A percentile compares a stretch with the other conserved stretches of the same genome.
Evolutionary conservation across 2,113 vertebrate species (phyloP).

Genomic region (Thamnophis sirtalis): DNA sequence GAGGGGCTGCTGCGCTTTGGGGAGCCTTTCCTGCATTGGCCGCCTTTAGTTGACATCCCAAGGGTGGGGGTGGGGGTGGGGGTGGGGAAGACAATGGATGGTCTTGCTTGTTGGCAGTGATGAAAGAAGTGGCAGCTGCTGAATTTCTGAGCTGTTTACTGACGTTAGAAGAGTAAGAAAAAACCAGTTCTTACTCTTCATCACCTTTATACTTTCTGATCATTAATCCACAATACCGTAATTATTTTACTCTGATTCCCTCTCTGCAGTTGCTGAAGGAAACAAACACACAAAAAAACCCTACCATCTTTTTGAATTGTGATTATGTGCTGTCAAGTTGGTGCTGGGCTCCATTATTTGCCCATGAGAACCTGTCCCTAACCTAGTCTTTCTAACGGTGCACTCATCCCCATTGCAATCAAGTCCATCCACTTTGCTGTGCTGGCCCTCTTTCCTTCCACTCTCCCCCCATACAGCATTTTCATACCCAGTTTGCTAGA

Average conservation of each 20-base stretch:
- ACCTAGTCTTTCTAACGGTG: neutral
- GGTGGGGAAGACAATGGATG: neutral
- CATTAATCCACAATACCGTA: neutral
- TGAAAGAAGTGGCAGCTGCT: neutral
- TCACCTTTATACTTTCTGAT: neutral
- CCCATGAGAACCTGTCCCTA: neutral
- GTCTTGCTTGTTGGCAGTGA: neutral
- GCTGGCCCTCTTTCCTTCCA: neutral
- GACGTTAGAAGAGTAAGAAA: neutral
- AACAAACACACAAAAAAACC: neutral
- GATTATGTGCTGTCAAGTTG: neutral
- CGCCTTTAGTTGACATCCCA: neutral
- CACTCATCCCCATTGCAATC: neutral
- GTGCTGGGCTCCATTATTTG: neutral
- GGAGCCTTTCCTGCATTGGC: neutral
- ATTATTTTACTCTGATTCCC: neutral
- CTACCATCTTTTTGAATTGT: neutral
- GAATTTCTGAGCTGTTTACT: neutral
- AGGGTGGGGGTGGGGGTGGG: too few relatives aligned
- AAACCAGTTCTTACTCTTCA: neutral
- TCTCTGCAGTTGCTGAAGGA: neutral
- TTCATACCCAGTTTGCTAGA: neutral
- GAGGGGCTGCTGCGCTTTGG: neutral
- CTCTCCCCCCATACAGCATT: neutral
- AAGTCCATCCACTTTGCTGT: neutral